Evolutionary conservation across 2,113 vertebrate genomes (phyloP), one percentile per base, ranked within the genome.

Genomic region (Cinclus cinclus): DNA sequence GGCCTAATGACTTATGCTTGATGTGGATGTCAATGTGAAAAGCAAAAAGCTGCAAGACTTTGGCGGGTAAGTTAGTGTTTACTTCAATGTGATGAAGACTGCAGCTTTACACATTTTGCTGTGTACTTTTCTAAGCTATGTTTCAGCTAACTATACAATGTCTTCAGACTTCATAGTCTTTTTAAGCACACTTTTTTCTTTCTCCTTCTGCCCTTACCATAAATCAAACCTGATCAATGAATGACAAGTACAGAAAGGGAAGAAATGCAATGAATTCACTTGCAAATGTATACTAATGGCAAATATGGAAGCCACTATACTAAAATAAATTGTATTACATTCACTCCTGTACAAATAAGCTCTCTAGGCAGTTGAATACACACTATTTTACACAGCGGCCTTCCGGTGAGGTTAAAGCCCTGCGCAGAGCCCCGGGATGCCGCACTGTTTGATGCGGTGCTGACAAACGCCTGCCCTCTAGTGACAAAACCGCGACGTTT

Each of bases 401-500:
- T 83, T 35, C 18, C 47, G 37, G 39, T 4, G 42, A 69, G n/a
- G 63, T 22, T 25, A 17, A 33, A 68, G 46, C n/a, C 33, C 6
- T 18, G 52, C 37, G 52, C 28, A 6, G 46, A 89, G 22, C 35
- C 50, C 41, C 8, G 17, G 14, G n/a, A 37, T 2, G 3, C 2
- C 6, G 25, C 62, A 15, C 17, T 10, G 3, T 10, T 55, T 2
- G 35, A 52, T 14, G 86, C 37, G 39, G 63, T 33, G 42, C 73
- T 83, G 87, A 42, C 73, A 83, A 46, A 56, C 11, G 47, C 37
- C 87, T 91, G 89, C 96, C 97, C 95, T 82, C 95, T 96, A 91
- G 81, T 90, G 95, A 94, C 92, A 83, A 55, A 75, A 58, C 37
- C 4, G 52, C n/a, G n/a, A 27, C 24, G 28, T 42, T 46, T 37